A percentile compares a stretch with the other conserved stretches of the same genome.
Conservation (phyloP, 1,140 invertebrate genomes). For the Scaptomyza graminum region DNA sequence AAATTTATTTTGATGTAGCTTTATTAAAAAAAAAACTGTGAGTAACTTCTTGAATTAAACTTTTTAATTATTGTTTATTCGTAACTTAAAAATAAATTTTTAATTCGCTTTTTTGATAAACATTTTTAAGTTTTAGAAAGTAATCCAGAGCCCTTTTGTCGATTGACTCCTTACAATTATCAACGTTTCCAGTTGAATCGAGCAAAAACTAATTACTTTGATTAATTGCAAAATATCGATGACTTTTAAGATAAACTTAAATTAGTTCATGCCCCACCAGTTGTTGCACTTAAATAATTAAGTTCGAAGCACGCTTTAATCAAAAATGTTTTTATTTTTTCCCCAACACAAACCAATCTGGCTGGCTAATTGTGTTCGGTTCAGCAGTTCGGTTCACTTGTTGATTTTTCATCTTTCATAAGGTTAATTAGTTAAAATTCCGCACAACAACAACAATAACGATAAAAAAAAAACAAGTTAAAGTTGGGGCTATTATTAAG, state of each 20-base stretch:
- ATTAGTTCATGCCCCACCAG: conserved; percentile 5
- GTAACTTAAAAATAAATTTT: too few relatives aligned
- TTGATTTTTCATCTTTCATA: conserved; percentile 64
- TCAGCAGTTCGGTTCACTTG: conserved; percentile 33
- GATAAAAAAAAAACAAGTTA: too few relatives aligned
- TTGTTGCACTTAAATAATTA: conserved; percentile 18
- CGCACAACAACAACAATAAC: conserved; percentile 27
- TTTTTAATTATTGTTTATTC: too few relatives aligned
- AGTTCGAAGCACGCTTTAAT: not conserved
- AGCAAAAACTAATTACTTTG: not conserved
- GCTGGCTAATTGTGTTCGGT: conserved; percentile 33
- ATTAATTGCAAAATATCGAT: not conserved
- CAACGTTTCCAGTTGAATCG: not conserved
- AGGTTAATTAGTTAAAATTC: conserved; percentile 77
- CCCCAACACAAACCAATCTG: conserved; percentile 28
- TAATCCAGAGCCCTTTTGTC: too few relatives aligned
- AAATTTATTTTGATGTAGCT: too few relatives aligned
- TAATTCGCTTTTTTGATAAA: too few relatives aligned
- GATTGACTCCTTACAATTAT: too few relatives aligned
- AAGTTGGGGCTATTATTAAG: conserved; percentile 77
- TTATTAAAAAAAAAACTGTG: too few relatives aligned
- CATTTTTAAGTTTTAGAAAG: too few relatives aligned
- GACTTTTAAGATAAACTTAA: conserved; percentile 10
- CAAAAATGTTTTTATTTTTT: not conserved
- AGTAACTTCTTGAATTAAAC: too few relatives aligned